These are phyloP conservation scores for Nixonia krombeini DNA, from an alignment of 1,140 invertebrate genomes.

Conservation along the genomic window DNA sequence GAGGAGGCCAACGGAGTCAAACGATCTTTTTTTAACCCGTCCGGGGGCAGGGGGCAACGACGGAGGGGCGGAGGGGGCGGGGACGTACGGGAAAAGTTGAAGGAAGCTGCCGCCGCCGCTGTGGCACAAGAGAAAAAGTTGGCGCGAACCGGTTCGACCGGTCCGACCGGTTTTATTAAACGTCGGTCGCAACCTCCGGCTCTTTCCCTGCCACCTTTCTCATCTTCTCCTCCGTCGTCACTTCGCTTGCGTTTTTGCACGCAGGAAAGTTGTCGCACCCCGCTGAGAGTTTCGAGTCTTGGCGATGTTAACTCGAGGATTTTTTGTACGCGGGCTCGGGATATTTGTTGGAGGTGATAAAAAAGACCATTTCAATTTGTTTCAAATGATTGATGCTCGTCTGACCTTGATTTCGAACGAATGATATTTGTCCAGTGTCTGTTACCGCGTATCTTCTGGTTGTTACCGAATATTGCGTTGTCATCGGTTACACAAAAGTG, in stretches of 20 bases:
- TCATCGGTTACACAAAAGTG: no score
- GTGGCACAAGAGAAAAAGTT: constrained; percentile 16
- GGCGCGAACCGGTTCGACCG: constrained; percentile 58
- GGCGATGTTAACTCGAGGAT: constrained; percentile 14
- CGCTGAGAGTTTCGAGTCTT: constrained; percentile 25
- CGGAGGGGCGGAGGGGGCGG: constrained; percentile 4
- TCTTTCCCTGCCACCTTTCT: constrained; percentile 16
- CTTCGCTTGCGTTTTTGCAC: constrained; percentile 30
- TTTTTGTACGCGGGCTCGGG: no score
- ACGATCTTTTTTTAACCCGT: constrained; percentile 24
- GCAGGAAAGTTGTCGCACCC: constrained; percentile 19
- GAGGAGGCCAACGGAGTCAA: constrained; percentile 11
- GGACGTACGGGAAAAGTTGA: constrained; percentile 23
- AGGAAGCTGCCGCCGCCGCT: constrained; percentile 35
- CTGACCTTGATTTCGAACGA: no score
- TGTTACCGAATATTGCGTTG: no score
- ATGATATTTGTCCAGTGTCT: no score
- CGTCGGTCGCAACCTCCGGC: constrained; percentile 58
- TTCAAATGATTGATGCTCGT: no score
- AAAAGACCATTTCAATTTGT: no score
- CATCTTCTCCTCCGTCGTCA: constrained; percentile 6
- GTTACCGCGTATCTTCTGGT: no score
- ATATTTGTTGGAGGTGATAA: no score
- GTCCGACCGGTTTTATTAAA: constrained; percentile 66
- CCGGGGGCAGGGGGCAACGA: background rate